These are phyloP conservation scores for Acleris holmiana DNA, from an alignment of 2,888 invertebrate genomes.

Conservation along the genomic window DNA sequence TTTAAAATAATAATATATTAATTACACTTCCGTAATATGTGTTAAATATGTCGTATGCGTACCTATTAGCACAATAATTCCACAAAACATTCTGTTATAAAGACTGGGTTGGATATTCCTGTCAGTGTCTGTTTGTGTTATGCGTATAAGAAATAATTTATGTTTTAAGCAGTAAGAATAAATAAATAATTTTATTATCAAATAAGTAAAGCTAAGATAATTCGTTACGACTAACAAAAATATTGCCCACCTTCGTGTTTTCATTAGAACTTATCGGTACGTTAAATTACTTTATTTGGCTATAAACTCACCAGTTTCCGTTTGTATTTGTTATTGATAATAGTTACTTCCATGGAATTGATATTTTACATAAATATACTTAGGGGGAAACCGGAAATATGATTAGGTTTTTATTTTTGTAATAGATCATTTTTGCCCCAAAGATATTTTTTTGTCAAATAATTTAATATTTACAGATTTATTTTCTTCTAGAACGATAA, in stretches of 20 bases:
- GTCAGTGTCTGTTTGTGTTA: conserved; percentile 25
- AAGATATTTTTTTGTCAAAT: too few species aligned
- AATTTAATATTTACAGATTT: too few species aligned
- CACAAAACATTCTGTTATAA: conserved; percentile 39
- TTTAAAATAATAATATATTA: background rate
- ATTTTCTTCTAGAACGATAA: too few species aligned
- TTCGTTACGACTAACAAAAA: conserved; percentile 11
- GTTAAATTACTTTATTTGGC: background rate
- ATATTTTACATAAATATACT: conserved; percentile 2
- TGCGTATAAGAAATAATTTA: conserved; percentile 31
- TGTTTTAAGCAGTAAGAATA: conserved; percentile 29
- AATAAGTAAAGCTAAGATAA: conserved; percentile 10
- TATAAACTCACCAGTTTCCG: too few species aligned
- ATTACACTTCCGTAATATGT: background rate
- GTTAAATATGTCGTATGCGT: background rate
- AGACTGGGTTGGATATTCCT: conserved; percentile 27
- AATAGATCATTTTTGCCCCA: too few species aligned
- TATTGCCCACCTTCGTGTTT: conserved; percentile 7
- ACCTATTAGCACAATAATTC: conserved; percentile 13
- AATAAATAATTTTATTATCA: conserved; percentile 29
- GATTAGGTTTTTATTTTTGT: too few species aligned
- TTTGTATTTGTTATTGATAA: background rate
- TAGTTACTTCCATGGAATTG: conserved; percentile 27
- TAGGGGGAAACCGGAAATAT: too few species aligned
- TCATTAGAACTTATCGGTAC: background rate